Base-by-base conservation (phyloP, 30 jellyfish, hydroid and myxozoan species). In the Hydra vulgaris region DNA sequence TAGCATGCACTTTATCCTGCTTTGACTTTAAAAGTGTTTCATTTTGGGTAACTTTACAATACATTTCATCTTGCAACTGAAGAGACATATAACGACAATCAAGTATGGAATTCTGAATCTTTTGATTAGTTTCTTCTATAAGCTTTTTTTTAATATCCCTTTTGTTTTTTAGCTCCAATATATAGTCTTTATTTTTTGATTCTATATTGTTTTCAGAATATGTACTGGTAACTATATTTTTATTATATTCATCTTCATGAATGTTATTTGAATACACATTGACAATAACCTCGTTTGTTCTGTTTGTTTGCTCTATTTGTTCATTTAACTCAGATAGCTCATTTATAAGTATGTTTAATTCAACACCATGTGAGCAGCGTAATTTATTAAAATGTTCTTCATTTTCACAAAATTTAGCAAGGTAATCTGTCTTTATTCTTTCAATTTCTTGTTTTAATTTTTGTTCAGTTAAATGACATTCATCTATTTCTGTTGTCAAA, bases 401-500 rank as follows among this genome's bases (percentile, higher is more conserved):
- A 40, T 12, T 40, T 40, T 40, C 61, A 40, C 5, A 40, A 40
- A 40, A 3, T 40, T 40, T 40, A 40, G 61, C 12, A 3, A 3
- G 61, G 12, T 40, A 40, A 3, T 40, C 12, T 40, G 61, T 40
- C 12, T 40, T 40, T 5, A 40, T 40, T 23, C 40, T 25, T 25
- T 24, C 22, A 26, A 16, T 18, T 23, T 20, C 7, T 1, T 73
- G 40, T 18, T 8, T 18, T 15, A 74, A 74, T 5, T 26, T 71
- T 19, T 74, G 54, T 15, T 18, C 52, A 17, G 40, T 40, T 76
- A 52, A 53, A 15, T 76, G 24, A 0, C 55, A 26, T 0, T 24
- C 26, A 25, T 73, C 73, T 25, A 54, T 23, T 79, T 86, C 95
- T 8, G 27, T 73, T 40, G 70, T 40, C 24, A 86, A 53, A 17